Percentiles rank a stretch among this genome's conserved stretches.
Evolutionary conservation across 2,113 vertebrate species (phyloP).

Genomic region (Petromus typicus): DNA sequence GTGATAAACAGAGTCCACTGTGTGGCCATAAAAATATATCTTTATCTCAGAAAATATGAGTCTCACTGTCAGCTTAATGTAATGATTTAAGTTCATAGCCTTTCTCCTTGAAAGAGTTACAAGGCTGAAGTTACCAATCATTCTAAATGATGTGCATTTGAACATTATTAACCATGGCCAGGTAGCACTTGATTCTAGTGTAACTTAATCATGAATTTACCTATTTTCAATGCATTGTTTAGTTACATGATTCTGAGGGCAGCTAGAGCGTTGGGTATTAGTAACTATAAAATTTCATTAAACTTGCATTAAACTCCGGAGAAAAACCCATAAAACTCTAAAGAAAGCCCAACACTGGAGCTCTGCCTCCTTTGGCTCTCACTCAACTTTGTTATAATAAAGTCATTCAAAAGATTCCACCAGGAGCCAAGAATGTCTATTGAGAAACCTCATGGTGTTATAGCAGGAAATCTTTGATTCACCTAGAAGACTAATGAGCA

Average conservation of each 20-base stretch:
- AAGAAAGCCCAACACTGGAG: conserved; percentile 66
- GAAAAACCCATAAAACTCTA: conserved; percentile 67
- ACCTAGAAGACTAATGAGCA: conserved; percentile 54
- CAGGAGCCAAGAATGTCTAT: conserved; percentile 65
- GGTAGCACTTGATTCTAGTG: conserved; percentile 74
- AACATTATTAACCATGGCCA: conserved; percentile 76
- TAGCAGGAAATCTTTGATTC: conserved; percentile 47
- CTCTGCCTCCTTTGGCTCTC: conserved; percentile 68
- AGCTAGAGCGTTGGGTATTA: conserved; percentile 68
- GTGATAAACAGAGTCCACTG: conserved; percentile 81
- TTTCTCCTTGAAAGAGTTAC: conserved; percentile 76
- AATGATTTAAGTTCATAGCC: conserved; percentile 76
- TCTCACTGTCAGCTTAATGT: conserved; percentile 69
- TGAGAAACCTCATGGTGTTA: conserved; percentile 65
- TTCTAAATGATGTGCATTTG: conserved; percentile 66
- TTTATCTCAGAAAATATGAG: conserved; percentile 79
- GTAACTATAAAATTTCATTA: conserved; percentile 79
- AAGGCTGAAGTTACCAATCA: conserved; percentile 74
- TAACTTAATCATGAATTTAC: conserved; percentile 74
- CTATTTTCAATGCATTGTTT: conserved; percentile 80
- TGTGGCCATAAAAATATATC: conserved; percentile 80
- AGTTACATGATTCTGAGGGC: conserved; percentile 75
- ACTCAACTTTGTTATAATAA: conserved; percentile 71
- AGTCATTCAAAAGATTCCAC: conserved; percentile 66
- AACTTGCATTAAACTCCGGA: conserved; percentile 77